Evolutionary conservation across 2,888 invertebrate genomes (phyloP).

Genomic region (Orchestes rusci): DNA sequence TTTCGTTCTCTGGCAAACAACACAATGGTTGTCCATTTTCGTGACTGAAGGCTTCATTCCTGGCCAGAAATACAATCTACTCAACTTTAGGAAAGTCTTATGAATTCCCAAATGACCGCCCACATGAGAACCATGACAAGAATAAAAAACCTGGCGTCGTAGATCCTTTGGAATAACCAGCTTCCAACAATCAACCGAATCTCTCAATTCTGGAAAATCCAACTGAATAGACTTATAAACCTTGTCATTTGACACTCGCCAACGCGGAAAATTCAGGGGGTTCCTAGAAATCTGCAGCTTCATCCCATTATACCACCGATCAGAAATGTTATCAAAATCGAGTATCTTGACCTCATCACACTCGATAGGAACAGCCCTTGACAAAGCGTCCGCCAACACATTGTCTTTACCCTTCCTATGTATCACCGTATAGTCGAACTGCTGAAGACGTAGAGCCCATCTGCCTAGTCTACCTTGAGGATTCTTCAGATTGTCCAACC

Average conservation of each 20-base stretch:
- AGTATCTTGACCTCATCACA: background rate
- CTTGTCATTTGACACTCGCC: background rate
- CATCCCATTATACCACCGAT: background rate
- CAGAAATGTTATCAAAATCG: background rate
- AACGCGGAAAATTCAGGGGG: background rate
- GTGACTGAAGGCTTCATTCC: background rate
- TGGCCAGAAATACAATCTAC: background rate
- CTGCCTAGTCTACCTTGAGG: background rate
- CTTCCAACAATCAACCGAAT: background rate
- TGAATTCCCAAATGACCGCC: background rate
- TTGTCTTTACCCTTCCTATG: background rate
- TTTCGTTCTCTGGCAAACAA: background rate
- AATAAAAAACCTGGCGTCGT: background rate
- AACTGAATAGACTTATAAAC: background rate
- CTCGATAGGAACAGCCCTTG: constrained; percentile 1
- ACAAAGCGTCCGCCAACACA: background rate
- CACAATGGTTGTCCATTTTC: background rate
- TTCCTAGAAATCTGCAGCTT: background rate
- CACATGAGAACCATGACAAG: background rate
- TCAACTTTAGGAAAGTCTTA: background rate
- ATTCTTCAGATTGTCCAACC: background rate
- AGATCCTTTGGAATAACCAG: background rate
- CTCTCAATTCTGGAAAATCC: background rate
- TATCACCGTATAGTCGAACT: background rate
- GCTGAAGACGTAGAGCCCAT: background rate